Conservation (phyloP, 2,888 invertebrate genomes). For the Thysanoteuthis rhombus region DNA sequence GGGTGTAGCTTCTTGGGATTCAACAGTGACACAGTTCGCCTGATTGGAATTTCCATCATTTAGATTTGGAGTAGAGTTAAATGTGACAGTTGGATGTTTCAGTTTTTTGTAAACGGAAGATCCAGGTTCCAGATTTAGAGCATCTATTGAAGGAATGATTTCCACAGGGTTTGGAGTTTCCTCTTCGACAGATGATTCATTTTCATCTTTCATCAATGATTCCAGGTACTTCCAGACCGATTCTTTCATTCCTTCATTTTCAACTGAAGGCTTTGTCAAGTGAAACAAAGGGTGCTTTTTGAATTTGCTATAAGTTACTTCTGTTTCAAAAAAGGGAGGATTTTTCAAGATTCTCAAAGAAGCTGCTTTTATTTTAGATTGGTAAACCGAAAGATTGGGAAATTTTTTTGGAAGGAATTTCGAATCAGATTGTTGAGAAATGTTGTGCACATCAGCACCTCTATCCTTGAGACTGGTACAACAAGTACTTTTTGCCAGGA, state of each 20-base stretch:
- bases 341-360: slow-evolving; percentile 23
- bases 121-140: neutral
- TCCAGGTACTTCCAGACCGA: neutral
- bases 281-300: neutral
- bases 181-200: too few species aligned
- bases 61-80: neutral
- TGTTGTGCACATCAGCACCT: neutral
- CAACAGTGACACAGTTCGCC: too few species aligned
- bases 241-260: neutral
- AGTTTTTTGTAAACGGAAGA: neutral
- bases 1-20: neutral
- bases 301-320: neutral
- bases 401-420: neutral
- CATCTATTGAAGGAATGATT: slow-evolving; percentile 23
- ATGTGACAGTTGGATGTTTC: neutral
- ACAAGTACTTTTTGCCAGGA: neutral
- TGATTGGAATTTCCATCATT: neutral
- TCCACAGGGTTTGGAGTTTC: neutral
- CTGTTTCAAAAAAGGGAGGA: slow-evolving; percentile 22
- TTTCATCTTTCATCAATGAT: neutral
- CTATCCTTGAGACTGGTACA: neutral
- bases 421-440: neutral
- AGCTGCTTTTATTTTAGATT: neutral
- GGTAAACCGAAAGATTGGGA: neutral
- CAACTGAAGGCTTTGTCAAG: neutral